phyloP scores from a whole-genome alignment of 1,140 invertebrate species.

The Monochamus saltuarius region DNA sequence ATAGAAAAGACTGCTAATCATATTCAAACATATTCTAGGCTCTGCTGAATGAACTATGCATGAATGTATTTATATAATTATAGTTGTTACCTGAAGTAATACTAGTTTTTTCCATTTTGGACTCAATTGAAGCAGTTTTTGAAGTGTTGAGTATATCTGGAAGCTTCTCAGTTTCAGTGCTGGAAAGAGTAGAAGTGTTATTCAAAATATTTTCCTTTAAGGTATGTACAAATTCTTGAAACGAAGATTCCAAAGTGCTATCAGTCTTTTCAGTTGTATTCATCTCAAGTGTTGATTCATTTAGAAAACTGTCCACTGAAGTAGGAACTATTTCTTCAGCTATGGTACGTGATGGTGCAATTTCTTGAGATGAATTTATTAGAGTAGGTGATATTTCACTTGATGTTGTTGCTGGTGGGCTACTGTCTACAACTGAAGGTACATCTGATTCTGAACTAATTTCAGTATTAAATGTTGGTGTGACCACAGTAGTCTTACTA shows the following conservation, averaged over 20 bases:
- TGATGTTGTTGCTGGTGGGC: background rate
- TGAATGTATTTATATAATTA: too few species aligned
- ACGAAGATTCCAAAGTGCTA: conserved; percentile 42
- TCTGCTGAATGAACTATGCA: too few species aligned
- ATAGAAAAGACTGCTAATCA: too few species aligned
- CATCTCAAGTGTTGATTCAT: background rate
- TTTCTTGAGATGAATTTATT: background rate
- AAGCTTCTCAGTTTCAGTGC: conserved; percentile 27
- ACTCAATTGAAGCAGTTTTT: too few species aligned
- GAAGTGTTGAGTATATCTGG: conserved; percentile 21
- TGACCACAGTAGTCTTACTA: conserved; percentile 28
- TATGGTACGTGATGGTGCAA: background rate
- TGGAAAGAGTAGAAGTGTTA: conserved; percentile 21
- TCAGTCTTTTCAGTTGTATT: conserved; percentile 18
- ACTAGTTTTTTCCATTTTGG: too few species aligned
- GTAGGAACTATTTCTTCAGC: background rate
- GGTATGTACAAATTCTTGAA: conserved; percentile 38
- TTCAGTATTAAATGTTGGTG: conserved; percentile 30
- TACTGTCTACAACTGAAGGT: background rate
- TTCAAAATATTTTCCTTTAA: conserved; percentile 28
- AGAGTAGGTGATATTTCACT: conserved; percentile 3
- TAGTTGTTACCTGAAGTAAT: too few species aligned
- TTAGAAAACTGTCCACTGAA: background rate
- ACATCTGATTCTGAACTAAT: background rate
- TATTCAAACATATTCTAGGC: too few species aligned